A percentile compares a stretch with the other conserved stretches of the same genome.
These are phyloP conservation scores for Sphinx pinastri DNA, from an alignment of 2,888 invertebrate genomes.

Conservation along the genomic window DNA sequence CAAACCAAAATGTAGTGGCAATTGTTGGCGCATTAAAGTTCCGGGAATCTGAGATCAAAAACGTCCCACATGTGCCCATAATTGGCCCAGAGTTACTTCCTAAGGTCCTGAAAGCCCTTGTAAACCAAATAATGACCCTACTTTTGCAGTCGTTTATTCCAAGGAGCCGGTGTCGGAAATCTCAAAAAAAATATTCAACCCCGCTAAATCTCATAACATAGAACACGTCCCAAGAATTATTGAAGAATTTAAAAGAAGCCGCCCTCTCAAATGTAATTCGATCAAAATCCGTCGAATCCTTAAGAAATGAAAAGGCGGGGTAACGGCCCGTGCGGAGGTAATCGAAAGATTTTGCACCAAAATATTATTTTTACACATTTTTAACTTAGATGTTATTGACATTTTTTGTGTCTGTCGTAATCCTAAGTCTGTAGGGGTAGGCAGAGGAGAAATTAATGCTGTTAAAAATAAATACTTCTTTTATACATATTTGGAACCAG, in stretches of 20 bases:
- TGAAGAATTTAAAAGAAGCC: slow-evolving; percentile 59
- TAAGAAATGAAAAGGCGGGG: slow-evolving; percentile 50
- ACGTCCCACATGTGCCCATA: too few species aligned
- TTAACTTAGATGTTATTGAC: neutral
- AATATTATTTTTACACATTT: slow-evolving; percentile 46
- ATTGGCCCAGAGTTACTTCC: too few species aligned
- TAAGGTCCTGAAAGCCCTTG: too few species aligned
- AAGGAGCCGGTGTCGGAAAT: neutral
- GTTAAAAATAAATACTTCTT: too few species aligned
- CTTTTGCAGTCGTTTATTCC: too few species aligned
- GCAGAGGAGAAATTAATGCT: too few species aligned
- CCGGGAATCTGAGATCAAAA: too few species aligned
- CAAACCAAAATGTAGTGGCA: too few species aligned
- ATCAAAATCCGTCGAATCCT: slow-evolving; percentile 53
- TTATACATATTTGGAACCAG: too few species aligned
- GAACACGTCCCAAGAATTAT: slow-evolving; percentile 45
- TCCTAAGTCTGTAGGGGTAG: too few species aligned
- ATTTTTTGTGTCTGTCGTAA: neutral
- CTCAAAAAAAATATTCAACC: neutral
- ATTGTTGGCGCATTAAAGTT: too few species aligned
- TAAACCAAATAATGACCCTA: too few species aligned
- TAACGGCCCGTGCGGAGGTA: slow-evolving; percentile 43
- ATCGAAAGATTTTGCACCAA: slow-evolving; percentile 47
- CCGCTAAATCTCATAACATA: slow-evolving; percentile 20
- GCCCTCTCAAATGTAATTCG: slow-evolving; percentile 57